A percentile compares a stretch with the other conserved stretches of the same genome.
These are phyloP conservation scores for Siderastrea siderea DNA, from an alignment of 92 coral and sea anemone species.

Conservation along the genomic window DNA sequence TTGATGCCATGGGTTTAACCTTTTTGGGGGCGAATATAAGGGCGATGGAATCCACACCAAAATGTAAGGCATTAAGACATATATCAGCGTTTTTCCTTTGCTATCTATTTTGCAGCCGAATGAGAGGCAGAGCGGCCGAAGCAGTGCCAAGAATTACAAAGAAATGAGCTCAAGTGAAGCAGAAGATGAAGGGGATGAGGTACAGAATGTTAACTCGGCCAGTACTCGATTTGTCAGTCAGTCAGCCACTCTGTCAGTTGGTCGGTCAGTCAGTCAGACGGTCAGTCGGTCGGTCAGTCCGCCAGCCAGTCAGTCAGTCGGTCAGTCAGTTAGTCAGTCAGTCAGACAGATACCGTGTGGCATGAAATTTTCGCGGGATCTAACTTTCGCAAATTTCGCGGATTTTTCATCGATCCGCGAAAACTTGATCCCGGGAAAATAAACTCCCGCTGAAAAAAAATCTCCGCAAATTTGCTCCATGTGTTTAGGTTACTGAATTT, in stretches of 20 bases:
- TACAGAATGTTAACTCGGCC: not conserved
- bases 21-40: no score
- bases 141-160: constrained; percentile 28
- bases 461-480: no score
- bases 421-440: no score
- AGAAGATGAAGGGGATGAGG: constrained; percentile 20
- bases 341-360: not conserved
- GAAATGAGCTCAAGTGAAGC: constrained; percentile 8
- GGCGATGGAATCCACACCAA: no score
- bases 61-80: no score
- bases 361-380: no score
- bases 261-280: not conserved
- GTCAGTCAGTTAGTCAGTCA: not conserved
- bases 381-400: no score
- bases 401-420: no score
- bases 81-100: not conserved
- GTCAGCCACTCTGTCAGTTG: no score
- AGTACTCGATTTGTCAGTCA: not conserved
- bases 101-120: constrained; percentile 12
- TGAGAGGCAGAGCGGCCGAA: constrained; percentile 27
- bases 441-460: no score
- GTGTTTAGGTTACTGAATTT: no score
- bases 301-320: not conserved
- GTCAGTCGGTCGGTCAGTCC: not conserved
- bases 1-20: no score